phyloP scores from a whole-genome alignment of 2,113 vertebrate species.

The Gavialis gangeticus region DNA sequence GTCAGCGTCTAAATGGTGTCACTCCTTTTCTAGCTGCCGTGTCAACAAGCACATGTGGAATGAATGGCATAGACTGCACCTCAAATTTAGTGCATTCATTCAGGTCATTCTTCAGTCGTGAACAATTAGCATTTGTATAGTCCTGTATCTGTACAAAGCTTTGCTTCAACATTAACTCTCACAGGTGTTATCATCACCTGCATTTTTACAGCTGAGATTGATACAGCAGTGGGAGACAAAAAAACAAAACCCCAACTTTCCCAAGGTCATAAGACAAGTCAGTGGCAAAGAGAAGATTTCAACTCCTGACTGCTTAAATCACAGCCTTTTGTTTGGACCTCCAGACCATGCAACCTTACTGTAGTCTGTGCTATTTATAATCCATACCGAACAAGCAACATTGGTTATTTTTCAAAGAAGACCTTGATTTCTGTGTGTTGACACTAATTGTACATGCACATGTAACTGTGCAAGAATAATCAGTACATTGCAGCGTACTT shows the following conservation, averaged over 20 bases:
- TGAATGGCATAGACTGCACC: not conserved
- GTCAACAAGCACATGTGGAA: not conserved
- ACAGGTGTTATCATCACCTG: not conserved
- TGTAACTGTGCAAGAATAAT: constrained; percentile 23
- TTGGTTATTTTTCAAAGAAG: not conserved
- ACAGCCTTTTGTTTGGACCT: constrained; percentile 13
- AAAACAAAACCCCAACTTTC: not conserved
- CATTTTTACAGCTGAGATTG: constrained; percentile 17
- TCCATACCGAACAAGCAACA: not conserved
- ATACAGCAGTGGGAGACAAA: not conserved
- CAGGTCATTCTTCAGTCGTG: not conserved
- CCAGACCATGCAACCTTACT: not conserved
- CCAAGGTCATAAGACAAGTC: not conserved
- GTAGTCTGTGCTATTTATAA: not conserved
- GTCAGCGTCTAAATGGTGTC: not conserved
- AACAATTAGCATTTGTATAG: constrained; percentile 10
- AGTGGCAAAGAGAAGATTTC: not conserved
- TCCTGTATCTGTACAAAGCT: not conserved
- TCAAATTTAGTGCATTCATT: not conserved
- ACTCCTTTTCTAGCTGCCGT: not conserved
- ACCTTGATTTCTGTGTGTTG: constrained; percentile 18
- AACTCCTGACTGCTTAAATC: not conserved
- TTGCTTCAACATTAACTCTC: not conserved
- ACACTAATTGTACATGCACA: not conserved
- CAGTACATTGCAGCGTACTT: not conserved